These are phyloP conservation scores for Pimephales promelas DNA, from an alignment of 2,113 vertebrate species.

Conservation along the genomic window DNA sequence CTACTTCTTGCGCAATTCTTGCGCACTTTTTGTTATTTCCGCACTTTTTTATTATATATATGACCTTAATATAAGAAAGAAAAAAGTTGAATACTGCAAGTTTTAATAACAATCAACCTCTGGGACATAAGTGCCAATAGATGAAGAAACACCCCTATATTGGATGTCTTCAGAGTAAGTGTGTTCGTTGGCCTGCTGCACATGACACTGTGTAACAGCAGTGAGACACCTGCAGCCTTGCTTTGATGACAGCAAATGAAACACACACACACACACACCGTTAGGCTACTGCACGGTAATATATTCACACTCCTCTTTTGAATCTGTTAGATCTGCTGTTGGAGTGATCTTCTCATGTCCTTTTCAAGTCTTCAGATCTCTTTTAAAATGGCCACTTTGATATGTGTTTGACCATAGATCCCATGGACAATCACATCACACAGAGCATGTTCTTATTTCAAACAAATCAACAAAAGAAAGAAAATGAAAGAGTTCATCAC, in stretches of 20 bases:
- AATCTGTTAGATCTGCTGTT: conserved; percentile 45
- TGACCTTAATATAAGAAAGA: not conserved
- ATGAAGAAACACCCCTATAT: conserved; percentile 25
- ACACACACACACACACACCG: conserved; percentile 9
- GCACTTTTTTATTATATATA: too few relatives aligned
- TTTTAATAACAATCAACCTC: conserved; percentile 7
- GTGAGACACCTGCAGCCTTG: conserved; percentile 49
- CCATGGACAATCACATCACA: conserved; percentile 50
- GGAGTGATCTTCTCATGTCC: conserved; percentile 51
- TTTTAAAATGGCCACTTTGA: conserved; percentile 46
- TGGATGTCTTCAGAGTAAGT: conserved; percentile 27
- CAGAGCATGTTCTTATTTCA: conserved; percentile 37
- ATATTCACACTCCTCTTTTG: conserved; percentile 46
- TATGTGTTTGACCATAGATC: conserved; percentile 51
- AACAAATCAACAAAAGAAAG: conserved; percentile 23
- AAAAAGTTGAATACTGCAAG: too few relatives aligned
- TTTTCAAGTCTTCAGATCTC: conserved; percentile 52
- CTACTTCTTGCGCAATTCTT: too few relatives aligned
- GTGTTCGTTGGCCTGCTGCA: conserved; percentile 25
- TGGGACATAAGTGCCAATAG: conserved; percentile 19
- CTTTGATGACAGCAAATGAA: conserved; percentile 48
- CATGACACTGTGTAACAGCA: conserved; percentile 7
- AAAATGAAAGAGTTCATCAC: conserved; percentile 40
- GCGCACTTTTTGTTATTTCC: too few relatives aligned
- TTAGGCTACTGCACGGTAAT: conserved; percentile 36